phyloP scores from a whole-genome alignment of 2,113 vertebrate genomes.

The Psittacula cyanocephala region DNA sequence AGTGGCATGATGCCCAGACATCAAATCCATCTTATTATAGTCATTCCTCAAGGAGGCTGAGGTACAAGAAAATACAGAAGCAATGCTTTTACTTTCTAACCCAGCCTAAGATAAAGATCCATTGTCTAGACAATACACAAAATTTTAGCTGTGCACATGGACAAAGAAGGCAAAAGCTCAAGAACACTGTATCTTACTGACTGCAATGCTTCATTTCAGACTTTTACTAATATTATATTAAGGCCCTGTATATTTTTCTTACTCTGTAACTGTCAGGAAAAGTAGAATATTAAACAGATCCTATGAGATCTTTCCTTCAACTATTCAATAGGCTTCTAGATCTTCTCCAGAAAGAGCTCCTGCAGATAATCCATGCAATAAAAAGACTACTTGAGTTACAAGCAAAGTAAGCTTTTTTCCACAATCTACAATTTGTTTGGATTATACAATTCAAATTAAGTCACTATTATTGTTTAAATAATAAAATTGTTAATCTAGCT shows the following conservation, averaged over 20 bases:
- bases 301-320: not conserved
- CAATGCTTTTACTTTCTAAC: not conserved
- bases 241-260: not conserved
- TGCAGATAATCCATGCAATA: not conserved
- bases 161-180: not conserved
- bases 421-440: not conserved
- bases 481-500: not conserved
- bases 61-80: not conserved
- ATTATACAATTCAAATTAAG: not conserved
- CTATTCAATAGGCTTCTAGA: not conserved
- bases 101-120: not conserved
- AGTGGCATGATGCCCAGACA: not conserved
- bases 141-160: not conserved
- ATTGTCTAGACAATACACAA: not conserved
- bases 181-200: not conserved
- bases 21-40: not conserved
- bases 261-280: not conserved
- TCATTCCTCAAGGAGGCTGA: not conserved
- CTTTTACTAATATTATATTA: not conserved
- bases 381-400: not conserved
- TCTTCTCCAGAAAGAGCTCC: not conserved
- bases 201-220: not conserved
- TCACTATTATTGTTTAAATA: not conserved
- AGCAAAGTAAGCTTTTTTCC: not conserved
- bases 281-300: not conserved